Percentiles rank a stretch among this genome's conserved stretches.
Conservation (phyloP, 2,888 invertebrate genomes). For the Norana najaformis region DNA sequence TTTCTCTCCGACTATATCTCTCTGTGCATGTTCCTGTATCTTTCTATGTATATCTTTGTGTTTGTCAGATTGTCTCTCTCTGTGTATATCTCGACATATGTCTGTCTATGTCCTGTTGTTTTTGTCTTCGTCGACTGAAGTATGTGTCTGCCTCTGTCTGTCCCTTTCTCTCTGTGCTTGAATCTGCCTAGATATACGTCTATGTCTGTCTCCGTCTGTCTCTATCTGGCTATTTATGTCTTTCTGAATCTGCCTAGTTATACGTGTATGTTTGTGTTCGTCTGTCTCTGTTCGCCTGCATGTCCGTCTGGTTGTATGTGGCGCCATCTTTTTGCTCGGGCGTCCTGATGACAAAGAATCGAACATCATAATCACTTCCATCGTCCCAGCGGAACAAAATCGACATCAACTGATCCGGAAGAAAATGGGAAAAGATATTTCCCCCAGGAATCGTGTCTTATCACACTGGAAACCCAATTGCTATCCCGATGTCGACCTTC, state of each 20-base stretch:
- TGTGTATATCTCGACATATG: background rate
- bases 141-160: no score
- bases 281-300: no score
- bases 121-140: background rate
- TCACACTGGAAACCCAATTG: background rate
- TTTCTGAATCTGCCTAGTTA: no score
- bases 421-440: background rate
- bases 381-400: background rate
- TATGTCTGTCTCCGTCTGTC: no score
- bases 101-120: background rate
- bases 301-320: no score
- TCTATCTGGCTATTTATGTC: no score
- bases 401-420: background rate
- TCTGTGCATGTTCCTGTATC: background rate
- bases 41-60: background rate
- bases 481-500: no score
- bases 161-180: no score
- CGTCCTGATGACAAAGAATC: background rate
- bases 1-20: no score
- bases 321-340: no score
- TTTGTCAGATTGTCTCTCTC: background rate
- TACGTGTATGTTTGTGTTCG: no score
- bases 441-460: constrained; percentile 15
- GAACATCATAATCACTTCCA: constrained; percentile 14
- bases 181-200: no score